Evolutionary conservation across 64 coral and sea anemone genomes (phyloP), one percentile per base, ranked within the genome.

Genomic region (Stichodactyla helianthus): DNA sequence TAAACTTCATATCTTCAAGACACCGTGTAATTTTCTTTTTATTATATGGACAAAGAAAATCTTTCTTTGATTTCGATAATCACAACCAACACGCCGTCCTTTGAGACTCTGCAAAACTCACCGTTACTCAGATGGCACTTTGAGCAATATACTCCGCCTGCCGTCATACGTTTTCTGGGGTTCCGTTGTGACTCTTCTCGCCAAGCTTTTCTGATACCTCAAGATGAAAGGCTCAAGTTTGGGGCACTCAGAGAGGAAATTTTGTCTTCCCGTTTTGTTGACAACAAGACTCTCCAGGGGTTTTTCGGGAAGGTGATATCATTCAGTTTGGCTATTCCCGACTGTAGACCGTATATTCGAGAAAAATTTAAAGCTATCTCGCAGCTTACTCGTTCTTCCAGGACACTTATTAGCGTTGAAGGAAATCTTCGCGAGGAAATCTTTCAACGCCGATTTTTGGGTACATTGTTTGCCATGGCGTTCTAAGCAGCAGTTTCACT

Each of bases 361-460:
- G 68, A 88, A n/a, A n/a, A 14, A 10, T 88, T 93, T 25, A 87
- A 84, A 26, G 60, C 81, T 4, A 77, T 92, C n/a, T 83, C 91
- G 8, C 79, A 79, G 5, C 55, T 93, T 0, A 7, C 53, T 7
- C 53, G 82, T 54, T 88, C 63, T 1, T 88, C 91, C 5, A 78
- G 52, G 28, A 81, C 82, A 0, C 50, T 63, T 62, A 57, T 52
- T 52, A 14, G 67, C 10, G 27, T 93, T 10, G 68, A 88, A 0
- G 91, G 67, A 22, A 55, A 52, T 6, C 63, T 92, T 19, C 11
- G 79, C 0, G 80, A 81, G 0, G 53, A 88, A 56, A 6, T 92
- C 14, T 5, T 71, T 12, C 78, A 87, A 55, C 87, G 90, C 55
- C 85, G 90, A 26, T 92, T 87, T 83, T 50, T 88, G 12, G 90